A percentile compares a stretch with the other conserved stretches of the same genome.
These are phyloP conservation scores for Hipposideros armiger DNA, from an alignment of 2,113 vertebrate genomes.

Conservation along the genomic window DNA sequence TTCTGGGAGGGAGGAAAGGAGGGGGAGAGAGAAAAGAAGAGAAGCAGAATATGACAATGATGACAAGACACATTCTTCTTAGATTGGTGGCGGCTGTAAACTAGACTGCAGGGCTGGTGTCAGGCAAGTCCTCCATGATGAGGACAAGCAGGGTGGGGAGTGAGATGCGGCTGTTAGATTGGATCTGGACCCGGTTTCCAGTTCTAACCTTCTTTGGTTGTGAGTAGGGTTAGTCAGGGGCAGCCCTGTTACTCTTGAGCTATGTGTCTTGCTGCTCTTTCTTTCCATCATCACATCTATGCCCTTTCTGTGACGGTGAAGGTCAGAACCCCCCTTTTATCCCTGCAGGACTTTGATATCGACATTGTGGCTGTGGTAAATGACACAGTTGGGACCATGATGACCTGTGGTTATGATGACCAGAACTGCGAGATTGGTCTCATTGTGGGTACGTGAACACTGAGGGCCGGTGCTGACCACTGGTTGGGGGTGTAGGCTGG, in stretches of 20 bases:
- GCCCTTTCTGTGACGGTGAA: neutral
- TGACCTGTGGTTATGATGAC: conserved; percentile 98
- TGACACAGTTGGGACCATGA: conserved; percentile 98
- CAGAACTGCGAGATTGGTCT: conserved; percentile 97
- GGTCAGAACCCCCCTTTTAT: neutral
- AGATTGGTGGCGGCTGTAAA: neutral
- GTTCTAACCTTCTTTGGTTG: neutral
- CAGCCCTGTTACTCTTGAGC: neutral
- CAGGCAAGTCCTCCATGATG: neutral
- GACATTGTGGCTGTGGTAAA: conserved; percentile 97
- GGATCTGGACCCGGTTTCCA: neutral
- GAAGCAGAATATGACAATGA: neutral
- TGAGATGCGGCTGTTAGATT: neutral
- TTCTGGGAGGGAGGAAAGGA: neutral
- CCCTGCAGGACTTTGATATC: conserved; percentile 94
- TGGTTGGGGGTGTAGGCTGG: neutral
- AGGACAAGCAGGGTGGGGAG: neutral
- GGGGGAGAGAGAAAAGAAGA: neutral
- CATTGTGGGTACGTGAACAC: conserved; percentile 93
- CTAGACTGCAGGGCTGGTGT: neutral
- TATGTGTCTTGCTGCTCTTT: neutral
- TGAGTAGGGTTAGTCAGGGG: neutral
- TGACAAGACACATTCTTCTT: neutral
- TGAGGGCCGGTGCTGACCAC: neutral
- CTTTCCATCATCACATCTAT: neutral